A percentile compares a stretch with the other conserved stretches of the same genome.
These are phyloP conservation scores for Canis aureus DNA, from an alignment of 2,113 vertebrate genomes.

Conservation along the genomic window DNA sequence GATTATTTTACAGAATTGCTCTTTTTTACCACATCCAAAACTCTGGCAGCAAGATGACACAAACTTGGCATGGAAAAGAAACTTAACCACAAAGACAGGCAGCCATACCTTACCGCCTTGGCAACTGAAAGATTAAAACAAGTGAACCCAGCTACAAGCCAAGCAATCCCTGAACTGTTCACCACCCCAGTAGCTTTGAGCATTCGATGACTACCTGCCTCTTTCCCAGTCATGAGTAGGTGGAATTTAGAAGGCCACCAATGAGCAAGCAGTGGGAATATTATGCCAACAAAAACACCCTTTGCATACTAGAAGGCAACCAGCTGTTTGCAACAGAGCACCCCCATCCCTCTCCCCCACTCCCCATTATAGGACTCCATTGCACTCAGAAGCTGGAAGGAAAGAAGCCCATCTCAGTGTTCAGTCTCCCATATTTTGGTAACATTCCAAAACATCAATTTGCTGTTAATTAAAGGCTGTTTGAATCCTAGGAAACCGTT, in stretches of 20 bases:
- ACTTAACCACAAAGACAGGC: constrained; percentile 34
- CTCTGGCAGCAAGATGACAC: constrained; percentile 30
- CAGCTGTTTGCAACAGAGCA: constrained; percentile 52
- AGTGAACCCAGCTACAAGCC: background rate
- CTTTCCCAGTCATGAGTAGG: background rate
- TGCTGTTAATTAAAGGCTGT: constrained; percentile 87
- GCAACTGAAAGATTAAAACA: constrained; percentile 34
- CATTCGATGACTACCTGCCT: background rate
- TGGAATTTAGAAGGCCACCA: constrained; percentile 34
- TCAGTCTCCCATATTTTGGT: constrained; percentile 79
- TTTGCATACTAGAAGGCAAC: constrained; percentile 67
- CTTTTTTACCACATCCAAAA: constrained; percentile 9
- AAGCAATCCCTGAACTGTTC: background rate
- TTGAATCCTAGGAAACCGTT: constrained; percentile 87
- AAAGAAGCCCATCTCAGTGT: constrained; percentile 56
- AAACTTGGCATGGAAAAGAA: constrained; percentile 50
- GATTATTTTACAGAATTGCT: constrained; percentile 26
- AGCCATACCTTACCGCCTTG: constrained; percentile 35
- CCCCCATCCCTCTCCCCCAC: background rate
- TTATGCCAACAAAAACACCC: constrained; percentile 73
- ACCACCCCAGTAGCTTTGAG: background rate
- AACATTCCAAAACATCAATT: constrained; percentile 84
- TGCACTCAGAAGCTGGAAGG: constrained; percentile 58
- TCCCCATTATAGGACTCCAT: background rate
- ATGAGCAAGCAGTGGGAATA: constrained; percentile 51